These are phyloP conservation scores for Gobio gobio DNA, from an alignment of 2,113 vertebrate genomes.

Conservation along the genomic window DNA sequence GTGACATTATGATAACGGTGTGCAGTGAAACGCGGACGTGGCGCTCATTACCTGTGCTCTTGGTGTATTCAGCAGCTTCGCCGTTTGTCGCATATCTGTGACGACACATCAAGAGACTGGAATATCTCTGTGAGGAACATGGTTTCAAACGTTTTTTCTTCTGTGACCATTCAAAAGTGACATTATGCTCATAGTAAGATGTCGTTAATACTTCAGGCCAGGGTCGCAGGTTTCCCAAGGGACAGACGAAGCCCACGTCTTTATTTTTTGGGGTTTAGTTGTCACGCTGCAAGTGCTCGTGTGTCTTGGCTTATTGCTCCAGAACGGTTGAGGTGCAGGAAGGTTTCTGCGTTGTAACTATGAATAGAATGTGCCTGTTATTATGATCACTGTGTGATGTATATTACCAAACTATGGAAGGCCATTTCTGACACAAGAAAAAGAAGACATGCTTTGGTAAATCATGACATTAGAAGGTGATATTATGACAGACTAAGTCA, in stretches of 20 bases:
- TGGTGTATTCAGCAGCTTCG: neutral
- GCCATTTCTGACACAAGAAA: neutral
- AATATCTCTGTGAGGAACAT: constrained; percentile 30
- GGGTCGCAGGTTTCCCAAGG: neutral
- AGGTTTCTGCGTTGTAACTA: constrained; percentile 30
- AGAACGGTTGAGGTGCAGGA: neutral
- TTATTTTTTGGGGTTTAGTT: constrained; percentile 8
- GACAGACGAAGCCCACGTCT: neutral
- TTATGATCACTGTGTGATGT: constrained; percentile 61
- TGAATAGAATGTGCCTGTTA: constrained; percentile 51
- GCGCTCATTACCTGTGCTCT: constrained; percentile 9
- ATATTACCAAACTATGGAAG: constrained; percentile 40
- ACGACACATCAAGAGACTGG: constrained; percentile 22
- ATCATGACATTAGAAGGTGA: neutral
- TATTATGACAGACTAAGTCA: neutral
- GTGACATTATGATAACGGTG: neutral
- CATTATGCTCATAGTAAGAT: constrained; percentile 24
- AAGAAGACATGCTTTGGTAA: neutral
- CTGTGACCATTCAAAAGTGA: constrained; percentile 23
- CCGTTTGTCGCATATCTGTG: neutral
- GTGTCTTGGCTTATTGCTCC: constrained; percentile 32
- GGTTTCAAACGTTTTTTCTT: constrained; percentile 15
- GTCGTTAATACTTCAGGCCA: neutral
- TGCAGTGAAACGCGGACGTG: neutral
- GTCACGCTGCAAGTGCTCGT: constrained; percentile 33